Evolutionary conservation across 64 coral and sea anemone species (phyloP), one percentile per base, ranked within the genome.

Genomic region (Hydrozoanthus tunicans): DNA sequence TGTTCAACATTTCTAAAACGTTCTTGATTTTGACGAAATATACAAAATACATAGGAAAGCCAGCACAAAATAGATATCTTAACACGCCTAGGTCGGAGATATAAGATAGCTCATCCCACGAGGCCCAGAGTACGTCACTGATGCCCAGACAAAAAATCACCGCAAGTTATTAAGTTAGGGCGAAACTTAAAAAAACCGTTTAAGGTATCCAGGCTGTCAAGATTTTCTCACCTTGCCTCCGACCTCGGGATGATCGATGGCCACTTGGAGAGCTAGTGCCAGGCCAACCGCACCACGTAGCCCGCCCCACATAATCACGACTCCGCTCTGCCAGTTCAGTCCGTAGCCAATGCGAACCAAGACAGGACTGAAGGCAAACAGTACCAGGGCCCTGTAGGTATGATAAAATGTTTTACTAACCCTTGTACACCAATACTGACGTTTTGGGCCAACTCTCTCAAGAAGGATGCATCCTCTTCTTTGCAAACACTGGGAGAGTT

Each of bases 251-350:
- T 99, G 94, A 77, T 99, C 97, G 23, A 99, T 90, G 67, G 94
- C 94, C 55, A 99, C 97, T 56, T 99, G 97, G 54, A 99, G 62
- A 5, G 97, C 97, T 53, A 99, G 79, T 56, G 97, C 97, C 51
- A 99, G 77, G 20, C 97, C 97, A 5, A 99, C 97, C 6, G 97
- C 97, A 14, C 97, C 97, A 24, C 97, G 79, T 10, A 99, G 57
- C 25, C 97, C 97, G 27, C 97, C 97, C 97, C 97, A 99, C 65
- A 89, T 90, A 23, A 95, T 69, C 3, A 99, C 92, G 6, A 99
- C 97, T 64, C 94, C 97, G 51, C 70, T 99, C 89, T 99, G 97
- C 97, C 97, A 99, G 7, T 77, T 92, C n/a, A 99, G 86, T 51
- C 97, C 97, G 77, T 99, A 99, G 7, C 97, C 97, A 59, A 93